Percentiles rank a stretch among this genome's conserved stretches.
These are phyloP conservation scores for Drosophila ustulata DNA, from an alignment of 2,888 invertebrate genomes.

Conservation along the genomic window DNA sequence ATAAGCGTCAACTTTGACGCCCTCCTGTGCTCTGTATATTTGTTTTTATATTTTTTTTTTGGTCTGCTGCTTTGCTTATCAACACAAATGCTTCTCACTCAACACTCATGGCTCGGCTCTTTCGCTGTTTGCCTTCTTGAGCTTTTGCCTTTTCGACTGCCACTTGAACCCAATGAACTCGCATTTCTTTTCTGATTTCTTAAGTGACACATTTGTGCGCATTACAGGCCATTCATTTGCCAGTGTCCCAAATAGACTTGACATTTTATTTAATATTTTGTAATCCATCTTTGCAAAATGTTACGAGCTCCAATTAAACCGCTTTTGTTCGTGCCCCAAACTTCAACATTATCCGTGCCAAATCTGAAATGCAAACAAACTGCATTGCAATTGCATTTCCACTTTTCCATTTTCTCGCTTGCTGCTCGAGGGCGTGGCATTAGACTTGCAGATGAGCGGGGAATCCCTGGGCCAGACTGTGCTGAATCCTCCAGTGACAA, in stretches of 20 bases:
- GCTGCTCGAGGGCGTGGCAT: slow-evolving; percentile 41
- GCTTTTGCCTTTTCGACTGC: slow-evolving; percentile 17
- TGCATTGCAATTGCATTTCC: slow-evolving; percentile 40
- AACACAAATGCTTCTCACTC: slow-evolving; percentile 8
- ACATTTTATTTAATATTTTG: slow-evolving; percentile 3
- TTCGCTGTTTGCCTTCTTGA: background rate
- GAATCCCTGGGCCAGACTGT: slow-evolving; percentile 40
- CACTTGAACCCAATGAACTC: slow-evolving; percentile 41
- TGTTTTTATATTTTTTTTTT: slow-evolving; percentile 32
- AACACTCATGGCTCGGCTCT: background rate
- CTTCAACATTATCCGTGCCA: slow-evolving; percentile 37
- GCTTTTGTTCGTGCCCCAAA: background rate
- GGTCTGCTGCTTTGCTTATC: slow-evolving; percentile 49
- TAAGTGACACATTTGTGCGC: slow-evolving; percentile 57
- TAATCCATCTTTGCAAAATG: slow-evolving; percentile 3
- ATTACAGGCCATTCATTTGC: slow-evolving; percentile 38
- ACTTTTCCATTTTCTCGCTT: background rate
- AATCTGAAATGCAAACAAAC: slow-evolving; percentile 45
- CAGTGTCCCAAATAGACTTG: background rate
- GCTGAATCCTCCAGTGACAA: slow-evolving; percentile 54
- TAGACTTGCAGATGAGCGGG: slow-evolving; percentile 62
- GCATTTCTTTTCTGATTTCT: slow-evolving; percentile 34
- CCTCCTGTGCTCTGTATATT: slow-evolving; percentile 33
- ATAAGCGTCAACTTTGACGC: slow-evolving; percentile 78
- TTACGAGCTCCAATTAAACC: slow-evolving; percentile 2